Evolutionary conservation across 2,797 vertebrate species (phyloP).

Genomic region (Pangasius sanitwongsei): DNA sequence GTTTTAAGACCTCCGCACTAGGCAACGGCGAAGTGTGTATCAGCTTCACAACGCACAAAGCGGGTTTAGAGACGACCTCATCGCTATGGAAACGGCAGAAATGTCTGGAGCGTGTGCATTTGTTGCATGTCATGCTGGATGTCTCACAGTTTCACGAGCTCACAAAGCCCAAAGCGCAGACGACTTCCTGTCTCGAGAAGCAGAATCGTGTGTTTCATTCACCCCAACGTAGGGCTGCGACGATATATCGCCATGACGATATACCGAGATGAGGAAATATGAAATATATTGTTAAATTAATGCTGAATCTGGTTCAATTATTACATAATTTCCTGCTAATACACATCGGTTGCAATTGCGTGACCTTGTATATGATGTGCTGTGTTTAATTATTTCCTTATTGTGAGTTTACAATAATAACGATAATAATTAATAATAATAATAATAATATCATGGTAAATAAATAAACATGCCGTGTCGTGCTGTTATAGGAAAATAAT

Average conservation of each 20-base stretch:
- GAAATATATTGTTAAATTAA: neutral
- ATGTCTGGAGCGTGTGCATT: slow-evolving; percentile 33
- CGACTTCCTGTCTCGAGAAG: neutral
- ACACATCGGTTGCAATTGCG: neutral
- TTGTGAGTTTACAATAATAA: neutral
- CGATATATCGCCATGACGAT: neutral
- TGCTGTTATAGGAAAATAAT: too few relatives aligned
- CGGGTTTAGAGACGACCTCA: slow-evolving; percentile 44
- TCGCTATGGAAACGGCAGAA: slow-evolving; percentile 59
- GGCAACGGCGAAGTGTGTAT: slow-evolving; percentile 33
- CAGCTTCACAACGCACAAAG: slow-evolving; percentile 51
- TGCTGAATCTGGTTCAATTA: slow-evolving; percentile 19
- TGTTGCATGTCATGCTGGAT: slow-evolving; percentile 26
- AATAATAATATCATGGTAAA: neutral
- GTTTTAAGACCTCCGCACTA: slow-evolving; percentile 9
- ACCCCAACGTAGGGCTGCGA: neutral
- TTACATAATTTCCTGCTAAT: slow-evolving; percentile 1
- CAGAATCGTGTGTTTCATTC: slow-evolving; percentile 4
- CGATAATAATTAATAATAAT: neutral
- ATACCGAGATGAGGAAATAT: neutral
- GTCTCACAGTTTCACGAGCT: slow-evolving; percentile 23
- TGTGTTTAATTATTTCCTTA: neutral
- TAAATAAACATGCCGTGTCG: too few relatives aligned
- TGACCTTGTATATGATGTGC: neutral
- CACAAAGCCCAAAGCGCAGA: neutral